Percentiles rank a stretch among this genome's conserved stretches.
phyloP scores from a whole-genome alignment of 2,113 vertebrate genomes.

The Cyprinodon variegatus region DNA sequence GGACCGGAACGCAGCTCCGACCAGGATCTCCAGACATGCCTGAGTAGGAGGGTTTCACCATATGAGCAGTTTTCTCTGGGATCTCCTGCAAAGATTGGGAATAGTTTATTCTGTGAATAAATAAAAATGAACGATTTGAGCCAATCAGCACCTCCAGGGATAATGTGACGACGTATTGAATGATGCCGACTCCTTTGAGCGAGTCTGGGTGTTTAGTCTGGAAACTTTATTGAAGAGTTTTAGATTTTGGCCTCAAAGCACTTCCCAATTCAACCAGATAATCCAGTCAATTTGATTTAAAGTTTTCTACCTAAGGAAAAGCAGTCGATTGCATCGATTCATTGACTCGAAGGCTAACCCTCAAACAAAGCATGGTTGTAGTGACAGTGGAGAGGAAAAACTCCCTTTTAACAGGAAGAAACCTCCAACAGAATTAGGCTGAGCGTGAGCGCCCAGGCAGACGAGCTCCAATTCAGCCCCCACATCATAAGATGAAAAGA shows the following conservation, averaged over 20 bases:
- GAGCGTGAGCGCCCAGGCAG: too few species aligned
- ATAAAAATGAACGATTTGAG: constrained; percentile 6
- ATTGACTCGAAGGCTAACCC: too few species aligned
- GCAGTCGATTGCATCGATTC: too few species aligned
- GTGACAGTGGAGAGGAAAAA: too few species aligned
- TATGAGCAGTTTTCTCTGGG: constrained; percentile 12
- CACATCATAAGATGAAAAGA: too few species aligned
- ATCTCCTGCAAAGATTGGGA: constrained; percentile 18
- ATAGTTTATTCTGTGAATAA: constrained; percentile 5
- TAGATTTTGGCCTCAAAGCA: constrained; percentile 37
- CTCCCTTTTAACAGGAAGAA: too few species aligned
- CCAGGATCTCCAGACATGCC: constrained; percentile 35
- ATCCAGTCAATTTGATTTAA: too few species aligned
- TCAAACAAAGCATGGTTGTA: too few species aligned
- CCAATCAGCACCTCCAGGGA: background rate
- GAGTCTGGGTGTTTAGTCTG: background rate
- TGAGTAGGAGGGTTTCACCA: constrained; percentile 38
- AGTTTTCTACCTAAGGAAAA: too few species aligned
- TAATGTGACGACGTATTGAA: constrained; percentile 17
- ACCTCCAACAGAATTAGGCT: too few species aligned
- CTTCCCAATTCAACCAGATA: background rate
- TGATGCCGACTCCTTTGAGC: background rate
- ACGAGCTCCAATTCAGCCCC: too few species aligned
- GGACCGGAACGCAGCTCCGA: constrained; percentile 39
- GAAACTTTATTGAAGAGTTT: constrained; percentile 28